These are phyloP conservation scores for Urocynchramus pylzowi DNA, from an alignment of 2,113 vertebrate genomes.

Conservation along the genomic window DNA sequence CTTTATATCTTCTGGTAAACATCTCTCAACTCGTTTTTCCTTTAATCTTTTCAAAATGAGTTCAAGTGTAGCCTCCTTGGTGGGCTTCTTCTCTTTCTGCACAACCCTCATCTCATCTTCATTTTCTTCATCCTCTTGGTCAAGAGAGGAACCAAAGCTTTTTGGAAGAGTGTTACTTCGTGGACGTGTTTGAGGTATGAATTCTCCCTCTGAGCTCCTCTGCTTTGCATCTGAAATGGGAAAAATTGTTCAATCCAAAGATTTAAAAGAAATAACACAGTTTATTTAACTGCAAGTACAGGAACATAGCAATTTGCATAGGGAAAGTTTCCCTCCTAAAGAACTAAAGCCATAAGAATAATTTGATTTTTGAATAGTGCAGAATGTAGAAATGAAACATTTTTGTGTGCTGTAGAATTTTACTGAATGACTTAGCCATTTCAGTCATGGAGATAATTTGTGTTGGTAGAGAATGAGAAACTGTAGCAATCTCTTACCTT, in stretches of 20 bases:
- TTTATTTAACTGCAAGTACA: background rate
- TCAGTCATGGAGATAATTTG: background rate
- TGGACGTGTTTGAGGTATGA: slow-evolving; percentile 87
- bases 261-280: background rate
- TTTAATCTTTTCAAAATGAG: slow-evolving; percentile 86
- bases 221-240: slow-evolving; percentile 86
- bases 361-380: background rate
- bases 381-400: background rate
- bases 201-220: slow-evolving; percentile 85
- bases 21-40: slow-evolving; percentile 87
- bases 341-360: background rate
- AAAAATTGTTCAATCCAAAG: background rate
- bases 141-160: slow-evolving; percentile 95
- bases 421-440: background rate
- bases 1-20: slow-evolving; percentile 92
- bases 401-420: background rate
- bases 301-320: rapidly evolving
- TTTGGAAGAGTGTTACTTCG: slow-evolving; percentile 97
- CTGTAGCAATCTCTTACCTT: slow-evolving; percentile 78
- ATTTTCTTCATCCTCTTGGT: slow-evolving; percentile 78
- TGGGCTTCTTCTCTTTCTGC: slow-evolving; percentile 79
- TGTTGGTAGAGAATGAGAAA: background rate
- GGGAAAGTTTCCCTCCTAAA: background rate
- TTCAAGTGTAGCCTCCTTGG: slow-evolving; percentile 88
- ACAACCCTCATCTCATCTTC: slow-evolving; percentile 61